phyloP scores from a whole-genome alignment of 2,797 vertebrate genomes.

The Characodon lateralis region DNA sequence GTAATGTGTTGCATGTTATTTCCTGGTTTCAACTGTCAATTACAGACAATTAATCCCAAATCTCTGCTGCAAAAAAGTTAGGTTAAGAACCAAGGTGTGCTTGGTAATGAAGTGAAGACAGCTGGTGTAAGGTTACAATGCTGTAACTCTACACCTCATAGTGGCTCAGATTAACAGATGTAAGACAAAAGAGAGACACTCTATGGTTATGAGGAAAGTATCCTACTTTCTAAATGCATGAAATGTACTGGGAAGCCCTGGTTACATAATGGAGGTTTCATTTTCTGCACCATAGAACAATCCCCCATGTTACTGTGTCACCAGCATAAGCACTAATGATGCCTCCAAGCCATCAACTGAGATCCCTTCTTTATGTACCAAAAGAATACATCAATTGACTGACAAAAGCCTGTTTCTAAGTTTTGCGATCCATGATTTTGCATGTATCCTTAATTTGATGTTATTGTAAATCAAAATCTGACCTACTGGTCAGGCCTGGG shows the following conservation, averaged over 20 bases:
- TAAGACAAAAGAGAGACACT: background rate
- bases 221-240: background rate
- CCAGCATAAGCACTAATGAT: background rate
- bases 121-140: background rate
- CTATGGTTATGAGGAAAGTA: background rate
- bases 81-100: too few relatives aligned
- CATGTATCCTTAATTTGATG: background rate
- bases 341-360: background rate
- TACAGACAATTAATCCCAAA: too few relatives aligned
- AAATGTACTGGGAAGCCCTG: background rate
- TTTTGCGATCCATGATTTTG: background rate
- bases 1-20: too few relatives aligned
- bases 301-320: background rate
- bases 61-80: too few relatives aligned
- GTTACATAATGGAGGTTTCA: background rate
- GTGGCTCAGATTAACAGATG: background rate
- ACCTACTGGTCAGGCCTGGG: background rate
- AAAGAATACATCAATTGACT: background rate
- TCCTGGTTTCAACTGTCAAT: background rate
- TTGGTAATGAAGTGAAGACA: too few relatives aligned
- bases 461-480: background rate
- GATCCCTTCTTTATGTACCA: background rate
- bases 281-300: background rate
- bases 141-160: background rate
- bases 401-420: background rate